A percentile compares a stretch with the other conserved stretches of the same genome.
Evolutionary conservation across 2,797 vertebrate species (phyloP).

Genomic region (Nannoperca australis): DNA sequence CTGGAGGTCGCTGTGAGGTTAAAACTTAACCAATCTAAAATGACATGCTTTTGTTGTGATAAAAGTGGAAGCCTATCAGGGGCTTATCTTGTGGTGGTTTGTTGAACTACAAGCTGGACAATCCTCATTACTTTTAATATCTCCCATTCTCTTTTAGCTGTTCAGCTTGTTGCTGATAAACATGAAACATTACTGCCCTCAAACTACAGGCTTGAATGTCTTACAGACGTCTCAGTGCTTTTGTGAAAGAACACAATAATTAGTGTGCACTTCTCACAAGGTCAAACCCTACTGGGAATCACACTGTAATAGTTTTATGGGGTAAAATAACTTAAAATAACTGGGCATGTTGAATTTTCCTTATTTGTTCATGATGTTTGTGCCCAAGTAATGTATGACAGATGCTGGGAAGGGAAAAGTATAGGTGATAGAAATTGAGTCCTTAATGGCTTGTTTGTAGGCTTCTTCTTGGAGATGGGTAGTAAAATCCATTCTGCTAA

Average conservation of each 20-base stretch:
- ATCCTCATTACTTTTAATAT: conserved; percentile 17
- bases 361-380: conserved; percentile 13
- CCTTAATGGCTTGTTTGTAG: conserved; percentile 5
- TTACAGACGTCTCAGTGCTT: conserved; percentile 1
- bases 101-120: conserved; percentile 6
- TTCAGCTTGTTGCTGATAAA: background rate
- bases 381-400: conserved; percentile 26
- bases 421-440: conserved; percentile 4
- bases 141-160: background rate
- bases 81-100: conserved; percentile 19
- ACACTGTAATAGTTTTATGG: background rate
- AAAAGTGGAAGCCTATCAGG: conserved; percentile 24
- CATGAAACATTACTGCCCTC: background rate
- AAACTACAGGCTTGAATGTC: conserved; percentile 15
- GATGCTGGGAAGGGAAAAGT: background rate
- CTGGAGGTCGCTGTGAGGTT: conserved; percentile 40
- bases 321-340: background rate
- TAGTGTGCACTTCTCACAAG: conserved; percentile 6
- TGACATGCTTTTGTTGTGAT: conserved; percentile 28
- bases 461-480: background rate
- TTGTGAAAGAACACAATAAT: background rate
- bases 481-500: background rate
- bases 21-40: conserved; percentile 36
- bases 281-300: conserved; percentile 5
- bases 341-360: background rate